Conservation (phyloP, 2,888 invertebrate species). For the Drosophila ezoana region DNA sequence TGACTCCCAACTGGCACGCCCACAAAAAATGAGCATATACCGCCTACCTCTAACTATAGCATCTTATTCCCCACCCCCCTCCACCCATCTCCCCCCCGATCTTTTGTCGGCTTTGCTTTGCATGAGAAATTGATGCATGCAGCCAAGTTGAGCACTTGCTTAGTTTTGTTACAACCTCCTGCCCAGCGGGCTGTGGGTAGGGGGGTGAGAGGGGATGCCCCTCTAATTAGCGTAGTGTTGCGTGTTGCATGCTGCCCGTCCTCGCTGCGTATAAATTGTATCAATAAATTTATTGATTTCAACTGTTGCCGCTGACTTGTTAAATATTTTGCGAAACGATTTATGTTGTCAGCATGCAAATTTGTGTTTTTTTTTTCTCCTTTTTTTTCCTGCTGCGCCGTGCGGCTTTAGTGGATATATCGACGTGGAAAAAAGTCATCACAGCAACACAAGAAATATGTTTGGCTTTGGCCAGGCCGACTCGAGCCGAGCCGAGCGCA, state of each 20-base stretch:
- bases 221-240: constrained; percentile 68
- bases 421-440: constrained; percentile 68
- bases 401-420: constrained; percentile 71
- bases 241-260: constrained; percentile 51
- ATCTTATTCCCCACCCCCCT: not conserved
- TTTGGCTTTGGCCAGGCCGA: constrained; percentile 8
- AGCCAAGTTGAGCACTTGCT: constrained; percentile 21
- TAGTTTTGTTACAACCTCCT: constrained; percentile 22
- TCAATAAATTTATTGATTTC: constrained; percentile 82
- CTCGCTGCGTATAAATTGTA: constrained; percentile 68
- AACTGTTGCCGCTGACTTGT: constrained; percentile 81
- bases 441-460: constrained; percentile 49
- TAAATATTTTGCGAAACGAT: constrained; percentile 77
- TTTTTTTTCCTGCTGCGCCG: constrained; percentile 27
- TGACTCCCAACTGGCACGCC: constrained; percentile 31
- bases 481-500: constrained; percentile 6
- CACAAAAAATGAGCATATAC: not conserved
- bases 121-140: constrained; percentile 35
- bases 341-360: constrained; percentile 77
- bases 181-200: not conserved
- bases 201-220: constrained; percentile 14
- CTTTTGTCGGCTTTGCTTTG: constrained; percentile 29
- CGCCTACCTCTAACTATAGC: no score
- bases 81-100: not conserved
- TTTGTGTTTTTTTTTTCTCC: constrained; percentile 47